phyloP scores from a whole-genome alignment of 2,888 invertebrate species.

The Synergus gifuensis region DNA sequence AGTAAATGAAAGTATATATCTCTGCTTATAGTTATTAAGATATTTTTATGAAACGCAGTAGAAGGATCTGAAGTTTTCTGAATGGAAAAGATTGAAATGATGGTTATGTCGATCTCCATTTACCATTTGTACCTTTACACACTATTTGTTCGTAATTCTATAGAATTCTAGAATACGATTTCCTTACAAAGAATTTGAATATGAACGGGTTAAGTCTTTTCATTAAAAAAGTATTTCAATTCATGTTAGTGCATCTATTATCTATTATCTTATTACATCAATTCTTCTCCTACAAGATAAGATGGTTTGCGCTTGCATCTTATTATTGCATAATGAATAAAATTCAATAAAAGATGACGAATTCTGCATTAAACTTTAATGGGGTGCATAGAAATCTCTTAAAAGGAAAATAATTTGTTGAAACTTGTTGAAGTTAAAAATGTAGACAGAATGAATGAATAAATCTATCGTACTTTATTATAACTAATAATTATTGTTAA shows the following conservation, averaged over 20 bases:
- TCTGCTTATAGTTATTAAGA: not conserved
- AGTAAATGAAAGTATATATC: not conserved
- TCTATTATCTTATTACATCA: conserved; percentile 12
- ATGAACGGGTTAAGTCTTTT: conserved; percentile 7
- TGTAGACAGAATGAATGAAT: no score
- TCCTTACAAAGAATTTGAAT: conserved; percentile 23
- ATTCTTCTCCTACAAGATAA: not conserved
- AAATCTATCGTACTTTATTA: no score
- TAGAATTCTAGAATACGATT: conserved; percentile 23
- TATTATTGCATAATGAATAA: not conserved
- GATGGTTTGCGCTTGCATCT: not conserved
- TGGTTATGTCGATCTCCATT: not conserved
- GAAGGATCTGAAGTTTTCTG: not conserved
- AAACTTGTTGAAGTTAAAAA: no score
- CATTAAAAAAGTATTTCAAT: conserved; percentile 32
- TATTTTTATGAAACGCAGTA: not conserved
- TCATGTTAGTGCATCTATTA: conserved; percentile 30
- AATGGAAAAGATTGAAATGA: not conserved
- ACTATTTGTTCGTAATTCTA: conserved; percentile 9
- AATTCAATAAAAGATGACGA: no score
- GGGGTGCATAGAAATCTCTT: no score
- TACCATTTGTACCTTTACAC: not conserved
- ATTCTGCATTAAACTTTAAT: no score
- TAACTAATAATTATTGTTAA: no score
- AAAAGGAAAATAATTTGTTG: no score